These are phyloP conservation scores for Promerops cafer DNA, from an alignment of 2,113 vertebrate genomes.

Conservation along the genomic window DNA sequence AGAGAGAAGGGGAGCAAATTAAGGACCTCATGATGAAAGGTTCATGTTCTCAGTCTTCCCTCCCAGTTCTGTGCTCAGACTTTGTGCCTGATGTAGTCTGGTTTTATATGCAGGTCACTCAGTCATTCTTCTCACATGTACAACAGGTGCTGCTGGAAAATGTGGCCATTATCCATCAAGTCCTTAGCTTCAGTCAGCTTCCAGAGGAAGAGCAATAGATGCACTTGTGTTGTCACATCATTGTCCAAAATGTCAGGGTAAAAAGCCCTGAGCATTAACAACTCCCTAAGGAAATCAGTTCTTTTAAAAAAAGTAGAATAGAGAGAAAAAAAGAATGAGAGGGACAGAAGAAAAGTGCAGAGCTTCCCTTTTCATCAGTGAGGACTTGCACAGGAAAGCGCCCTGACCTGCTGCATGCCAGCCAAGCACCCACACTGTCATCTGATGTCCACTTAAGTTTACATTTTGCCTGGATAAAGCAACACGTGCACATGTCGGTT, in stretches of 20 bases:
- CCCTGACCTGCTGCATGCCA: neutral
- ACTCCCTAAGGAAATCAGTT: slow-evolving; percentile 38
- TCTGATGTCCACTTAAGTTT: neutral
- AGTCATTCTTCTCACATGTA: neutral
- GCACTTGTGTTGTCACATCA: slow-evolving; percentile 48
- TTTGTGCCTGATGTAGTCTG: neutral
- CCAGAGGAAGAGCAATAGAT: slow-evolving; percentile 35
- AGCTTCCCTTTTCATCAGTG: neutral
- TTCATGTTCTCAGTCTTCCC: neutral
- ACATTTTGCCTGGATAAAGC: neutral
- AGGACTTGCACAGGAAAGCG: neutral
- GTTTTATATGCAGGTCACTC: slow-evolving; percentile 22
- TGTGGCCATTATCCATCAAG: slow-evolving; percentile 48
- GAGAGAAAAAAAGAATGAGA: neutral
- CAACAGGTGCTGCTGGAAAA: slow-evolving; percentile 2
- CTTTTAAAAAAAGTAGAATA: neutral
- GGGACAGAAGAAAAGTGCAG: neutral
- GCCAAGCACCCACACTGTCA: neutral
- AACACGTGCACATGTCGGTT: neutral
- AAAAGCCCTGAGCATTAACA: slow-evolving; percentile 43
- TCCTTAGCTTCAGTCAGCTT: slow-evolving; percentile 30
- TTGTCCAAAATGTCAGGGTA: slow-evolving; percentile 43
- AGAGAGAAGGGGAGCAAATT: neutral
- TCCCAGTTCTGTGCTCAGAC: neutral
- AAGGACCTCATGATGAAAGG: neutral